Evolutionary conservation across 1,140 invertebrate genomes (phyloP).

Genomic region (Camponotus pennsylvanicus): DNA sequence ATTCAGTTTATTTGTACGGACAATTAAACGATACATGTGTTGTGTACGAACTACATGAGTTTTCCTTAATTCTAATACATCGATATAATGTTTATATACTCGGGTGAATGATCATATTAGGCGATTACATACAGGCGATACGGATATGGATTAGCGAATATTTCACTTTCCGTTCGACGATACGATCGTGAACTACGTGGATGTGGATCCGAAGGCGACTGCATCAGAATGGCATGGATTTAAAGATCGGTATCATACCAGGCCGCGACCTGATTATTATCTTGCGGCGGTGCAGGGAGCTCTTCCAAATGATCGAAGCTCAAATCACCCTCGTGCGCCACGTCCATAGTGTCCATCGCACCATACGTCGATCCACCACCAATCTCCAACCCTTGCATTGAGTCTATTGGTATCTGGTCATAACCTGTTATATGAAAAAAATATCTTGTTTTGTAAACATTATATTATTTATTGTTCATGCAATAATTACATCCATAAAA

Average conservation of each 20-base stretch:
- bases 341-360: slow-evolving; percentile 95
- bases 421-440: slow-evolving; percentile 89
- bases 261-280: slow-evolving; percentile 95
- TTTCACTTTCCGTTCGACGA: slow-evolving; percentile 25
- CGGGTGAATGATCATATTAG: slow-evolving; percentile 61
- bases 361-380: slow-evolving; percentile 91
- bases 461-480: not conserved
- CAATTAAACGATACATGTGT: slow-evolving; percentile 84
- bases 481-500: slow-evolving; percentile 31
- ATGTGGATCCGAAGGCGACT: not conserved
- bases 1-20: slow-evolving; percentile 83
- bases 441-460: not conserved
- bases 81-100: slow-evolving; percentile 71
- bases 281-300: slow-evolving; percentile 94
- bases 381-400: slow-evolving; percentile 97
- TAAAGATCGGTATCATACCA: slow-evolving; percentile 99
- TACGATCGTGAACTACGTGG: slow-evolving; percentile 22
- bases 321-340: slow-evolving; percentile 91
- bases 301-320: slow-evolving; percentile 94
- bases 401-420: slow-evolving; percentile 98
- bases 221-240: slow-evolving; percentile 73
- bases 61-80: slow-evolving; percentile 84
- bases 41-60: slow-evolving; percentile 83
- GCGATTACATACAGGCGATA: slow-evolving; percentile 56
- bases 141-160: slow-evolving; percentile 45